Evolutionary conservation across 2,888 invertebrate species (phyloP), one percentile per base, ranked within the genome.

Genomic region (Opisthograptis luteolata): DNA sequence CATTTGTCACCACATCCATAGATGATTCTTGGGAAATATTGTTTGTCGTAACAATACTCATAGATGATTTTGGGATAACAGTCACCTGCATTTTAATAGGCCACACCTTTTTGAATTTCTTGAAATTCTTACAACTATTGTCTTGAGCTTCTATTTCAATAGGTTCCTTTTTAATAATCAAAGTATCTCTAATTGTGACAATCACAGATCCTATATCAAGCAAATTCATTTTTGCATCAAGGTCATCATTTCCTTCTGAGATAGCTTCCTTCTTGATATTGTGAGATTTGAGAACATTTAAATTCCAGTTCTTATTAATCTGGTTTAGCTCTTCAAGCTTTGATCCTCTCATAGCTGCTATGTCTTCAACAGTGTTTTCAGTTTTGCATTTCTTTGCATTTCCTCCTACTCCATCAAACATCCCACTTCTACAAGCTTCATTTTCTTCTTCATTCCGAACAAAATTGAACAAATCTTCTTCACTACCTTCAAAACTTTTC

Each of bases 71-170:
- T 8, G 78, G 69, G 54, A 79, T 72, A 24, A 80, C 51, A 55
- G 76, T 79, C 8, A 79, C 65, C 54, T 84, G 81, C 73, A 76
- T 81, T 64, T 80, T 87, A 4, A 86, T 30, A 50, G 89, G 90
- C 89, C 89, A 89, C 10, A 89, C 81, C 57, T 90, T 90, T 66
- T 87, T 87, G 51, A 90, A 89, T 54, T 79, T 90, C 52, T 90
- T 90, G 62, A 88, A 90, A 64, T 90, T 89, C 47, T 72, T 82
- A 0, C 73, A 48, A 45, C 62, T 59, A 35, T 31, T 44, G 43
- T 67, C 60, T 44, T 53, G 55, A 41, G 62, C 67, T 30, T 68
- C 69, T 46, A 72, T 60, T 48, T 70, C 58, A 35, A 76, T 40
- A 1, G 79, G 71, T 58, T 87, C 87, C 52, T 76, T 82, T 62